These are phyloP conservation scores for Zosterops borbonicus DNA, from an alignment of 2,113 vertebrate species.

Conservation along the genomic window DNA sequence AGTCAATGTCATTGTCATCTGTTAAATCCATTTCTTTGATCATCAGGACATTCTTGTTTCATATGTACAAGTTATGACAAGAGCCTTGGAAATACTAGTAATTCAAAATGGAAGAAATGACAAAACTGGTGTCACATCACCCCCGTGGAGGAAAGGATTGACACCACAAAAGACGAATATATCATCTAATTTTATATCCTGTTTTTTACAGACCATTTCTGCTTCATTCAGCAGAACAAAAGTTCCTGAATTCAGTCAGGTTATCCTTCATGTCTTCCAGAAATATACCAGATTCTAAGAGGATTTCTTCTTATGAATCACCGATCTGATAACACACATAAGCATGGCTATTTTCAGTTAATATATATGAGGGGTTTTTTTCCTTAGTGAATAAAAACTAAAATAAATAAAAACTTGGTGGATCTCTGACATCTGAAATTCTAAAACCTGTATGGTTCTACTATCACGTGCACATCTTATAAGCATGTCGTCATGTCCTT, in stretches of 20 bases:
- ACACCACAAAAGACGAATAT: not conserved
- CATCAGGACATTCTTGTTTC: not conserved
- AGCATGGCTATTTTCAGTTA: not conserved
- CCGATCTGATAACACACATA: not conserved
- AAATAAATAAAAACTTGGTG: constrained; percentile 9
- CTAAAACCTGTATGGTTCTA: not conserved
- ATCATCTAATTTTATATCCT: not conserved
- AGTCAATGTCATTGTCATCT: not conserved
- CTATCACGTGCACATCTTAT: not conserved
- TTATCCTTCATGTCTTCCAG: not conserved
- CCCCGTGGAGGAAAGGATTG: not conserved
- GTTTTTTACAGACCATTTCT: not conserved
- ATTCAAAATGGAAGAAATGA: not conserved
- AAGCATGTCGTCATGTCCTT: not conserved
- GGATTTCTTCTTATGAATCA: not conserved
- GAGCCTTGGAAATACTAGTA: not conserved
- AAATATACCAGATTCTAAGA: not conserved
- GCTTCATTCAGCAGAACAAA: not conserved
- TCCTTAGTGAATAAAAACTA: not conserved
- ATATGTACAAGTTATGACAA: not conserved
- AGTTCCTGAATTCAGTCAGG: not conserved
- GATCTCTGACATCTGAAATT: not conserved
- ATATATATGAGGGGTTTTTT: not conserved
- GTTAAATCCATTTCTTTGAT: not conserved
- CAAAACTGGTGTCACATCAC: not conserved